A percentile compares a stretch with the other conserved stretches of the same genome.
Conservation (phyloP, 2,113 vertebrate species). For the Australoheros scitulus region DNA sequence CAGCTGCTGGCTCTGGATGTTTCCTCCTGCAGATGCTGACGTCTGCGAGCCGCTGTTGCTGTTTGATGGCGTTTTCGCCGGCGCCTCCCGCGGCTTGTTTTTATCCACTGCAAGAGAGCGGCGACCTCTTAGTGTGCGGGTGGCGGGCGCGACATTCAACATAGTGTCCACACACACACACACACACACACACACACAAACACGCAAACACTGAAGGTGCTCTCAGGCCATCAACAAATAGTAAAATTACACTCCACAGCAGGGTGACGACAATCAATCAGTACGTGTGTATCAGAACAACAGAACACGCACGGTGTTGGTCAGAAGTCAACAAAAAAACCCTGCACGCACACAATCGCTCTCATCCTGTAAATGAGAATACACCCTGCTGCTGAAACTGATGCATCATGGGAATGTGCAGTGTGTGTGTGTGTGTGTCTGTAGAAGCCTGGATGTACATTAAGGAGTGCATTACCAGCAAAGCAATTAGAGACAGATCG, state of each 20-base stretch:
- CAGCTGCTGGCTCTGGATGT: constrained; percentile 42
- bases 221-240: not conserved
- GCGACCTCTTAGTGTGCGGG: constrained; percentile 25
- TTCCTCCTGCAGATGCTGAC: constrained; percentile 19
- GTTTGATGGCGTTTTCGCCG: constrained; percentile 9
- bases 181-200: constrained; percentile 2
- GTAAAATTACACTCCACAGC: not conserved
- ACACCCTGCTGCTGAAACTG: constrained; percentile 49
- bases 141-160: constrained; percentile 45
- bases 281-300: no score
- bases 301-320: no score
- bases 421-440: not conserved
- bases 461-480: constrained; percentile 55
- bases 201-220: not conserved
- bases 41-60: not conserved
- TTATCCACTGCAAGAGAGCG: constrained; percentile 72
- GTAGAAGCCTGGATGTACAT: constrained; percentile 26
- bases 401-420: constrained; percentile 66
- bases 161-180: constrained; percentile 32
- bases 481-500: constrained; percentile 31
- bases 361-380: constrained; percentile 24
- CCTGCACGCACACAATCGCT: not conserved
- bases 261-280: not conserved
- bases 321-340: no score
- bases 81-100: constrained; percentile 59